Evolutionary conservation across 2,113 vertebrate species (phyloP).

Genomic region (Plestiodon gilberti): DNA sequence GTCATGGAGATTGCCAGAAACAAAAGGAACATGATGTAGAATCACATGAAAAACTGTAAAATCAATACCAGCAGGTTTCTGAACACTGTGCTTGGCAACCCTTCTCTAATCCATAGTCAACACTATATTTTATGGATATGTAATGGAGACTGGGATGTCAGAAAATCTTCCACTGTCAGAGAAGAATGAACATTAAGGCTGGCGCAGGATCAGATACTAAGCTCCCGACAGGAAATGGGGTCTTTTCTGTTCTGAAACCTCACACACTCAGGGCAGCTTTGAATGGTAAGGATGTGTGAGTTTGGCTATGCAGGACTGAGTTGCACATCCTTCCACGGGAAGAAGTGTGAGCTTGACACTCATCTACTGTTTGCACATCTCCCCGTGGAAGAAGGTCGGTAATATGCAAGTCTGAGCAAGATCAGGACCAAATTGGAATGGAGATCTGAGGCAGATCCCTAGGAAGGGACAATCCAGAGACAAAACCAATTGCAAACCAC

Average conservation of each 20-base stretch:
- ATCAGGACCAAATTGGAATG: neutral
- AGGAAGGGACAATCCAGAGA: neutral
- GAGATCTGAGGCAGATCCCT: too few species aligned
- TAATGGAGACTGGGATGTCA: constrained; percentile 45
- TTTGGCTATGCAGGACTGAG: neutral
- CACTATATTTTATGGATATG: constrained; percentile 65
- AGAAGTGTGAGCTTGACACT: neutral
- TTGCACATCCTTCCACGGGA: neutral
- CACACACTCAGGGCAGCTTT: neutral
- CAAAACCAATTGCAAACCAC: neutral
- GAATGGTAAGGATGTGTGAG: neutral
- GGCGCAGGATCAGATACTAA: neutral
- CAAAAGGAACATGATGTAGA: constrained; percentile 72
- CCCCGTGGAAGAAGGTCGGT: neutral
- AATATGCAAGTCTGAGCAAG: neutral
- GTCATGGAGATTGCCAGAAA: constrained; percentile 72
- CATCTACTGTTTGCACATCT: neutral
- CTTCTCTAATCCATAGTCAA: constrained; percentile 59
- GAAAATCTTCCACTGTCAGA: constrained; percentile 41
- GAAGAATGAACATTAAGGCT: neutral
- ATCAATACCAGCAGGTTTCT: constrained; percentile 71
- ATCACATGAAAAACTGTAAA: constrained; percentile 69
- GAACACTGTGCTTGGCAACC: constrained; percentile 62
- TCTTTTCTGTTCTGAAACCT: neutral
- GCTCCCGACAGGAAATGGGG: neutral